Conservation (phyloP, 1,140 invertebrate genomes). For the Papilio polytes region DNA sequence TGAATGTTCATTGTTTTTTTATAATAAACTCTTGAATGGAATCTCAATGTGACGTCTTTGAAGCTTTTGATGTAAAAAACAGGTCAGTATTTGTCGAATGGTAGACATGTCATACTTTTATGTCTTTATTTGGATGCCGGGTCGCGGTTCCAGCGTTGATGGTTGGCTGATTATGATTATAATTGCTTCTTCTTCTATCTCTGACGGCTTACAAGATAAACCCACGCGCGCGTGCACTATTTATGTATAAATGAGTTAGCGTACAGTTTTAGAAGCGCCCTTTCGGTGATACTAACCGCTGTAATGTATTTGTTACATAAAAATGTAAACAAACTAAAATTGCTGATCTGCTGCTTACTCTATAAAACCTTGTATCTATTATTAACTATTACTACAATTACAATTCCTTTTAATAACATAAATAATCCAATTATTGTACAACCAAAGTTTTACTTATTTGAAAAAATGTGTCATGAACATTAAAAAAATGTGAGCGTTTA, state of each 20-base stretch:
- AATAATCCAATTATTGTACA: no score
- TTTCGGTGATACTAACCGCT: background rate
- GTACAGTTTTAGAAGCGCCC: constrained; percentile 1
- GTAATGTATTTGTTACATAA: background rate
- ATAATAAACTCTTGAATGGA: constrained; percentile 66
- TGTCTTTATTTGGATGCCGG: constrained; percentile 79
- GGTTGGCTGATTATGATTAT: constrained; percentile 57
- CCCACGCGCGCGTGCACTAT: constrained; percentile 21
- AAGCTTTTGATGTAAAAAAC: constrained; percentile 53
- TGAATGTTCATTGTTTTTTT: constrained; percentile 60
- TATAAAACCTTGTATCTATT: no score
- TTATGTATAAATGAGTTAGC: constrained; percentile 8
- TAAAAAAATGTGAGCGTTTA: background rate
- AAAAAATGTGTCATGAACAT: background rate
- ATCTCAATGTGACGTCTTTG: constrained; percentile 48
- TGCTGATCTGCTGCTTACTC: background rate
- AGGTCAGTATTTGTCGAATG: constrained; percentile 71
- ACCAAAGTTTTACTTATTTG: background rate
- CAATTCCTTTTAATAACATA: no score
- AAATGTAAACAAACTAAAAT: constrained; percentile 25
- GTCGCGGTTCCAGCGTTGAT: constrained; percentile 63
- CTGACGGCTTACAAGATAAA: constrained; percentile 33
- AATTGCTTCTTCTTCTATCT: constrained; percentile 45
- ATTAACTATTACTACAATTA: no score
- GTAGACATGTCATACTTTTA: constrained; percentile 58